These are phyloP conservation scores for Nipponacmea schrenckii DNA, from an alignment of 2,888 invertebrate species.

Conservation along the genomic window DNA sequence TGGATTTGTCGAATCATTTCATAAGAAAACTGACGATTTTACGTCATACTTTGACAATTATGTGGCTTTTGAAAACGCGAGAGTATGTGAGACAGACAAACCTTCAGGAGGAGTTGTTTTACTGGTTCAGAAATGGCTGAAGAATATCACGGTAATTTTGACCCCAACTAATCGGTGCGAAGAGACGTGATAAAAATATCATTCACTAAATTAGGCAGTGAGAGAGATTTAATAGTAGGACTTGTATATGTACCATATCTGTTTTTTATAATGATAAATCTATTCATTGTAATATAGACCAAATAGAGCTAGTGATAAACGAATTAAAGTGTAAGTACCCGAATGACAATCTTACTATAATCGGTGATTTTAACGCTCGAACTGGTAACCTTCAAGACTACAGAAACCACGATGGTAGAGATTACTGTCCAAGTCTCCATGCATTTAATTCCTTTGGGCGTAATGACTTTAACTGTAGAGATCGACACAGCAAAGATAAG, in stretches of 20 bases:
- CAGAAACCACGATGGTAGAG: not conserved
- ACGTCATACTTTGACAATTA: no score
- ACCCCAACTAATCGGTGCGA: no score
- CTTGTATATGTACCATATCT: not conserved
- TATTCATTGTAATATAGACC: not conserved
- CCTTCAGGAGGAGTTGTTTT: not conserved
- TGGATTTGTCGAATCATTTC: not conserved
- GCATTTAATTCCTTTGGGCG: not conserved
- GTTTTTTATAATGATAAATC: not conserved
- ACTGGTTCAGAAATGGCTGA: not conserved
- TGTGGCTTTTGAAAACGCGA: not conserved
- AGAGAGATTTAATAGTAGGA: not conserved
- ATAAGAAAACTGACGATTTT: not conserved
- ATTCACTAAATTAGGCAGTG: not conserved
- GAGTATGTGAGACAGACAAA: not conserved
- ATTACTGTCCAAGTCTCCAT: not conserved
- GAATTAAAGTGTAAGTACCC: not conserved
- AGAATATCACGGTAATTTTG: no score
- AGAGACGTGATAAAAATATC: not conserved
- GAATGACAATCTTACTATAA: not conserved
- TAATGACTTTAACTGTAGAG: not conserved
- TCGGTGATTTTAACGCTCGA: not conserved
- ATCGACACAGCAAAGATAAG: not conserved
- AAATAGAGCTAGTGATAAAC: not conserved
- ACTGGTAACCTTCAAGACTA: no score